Percentiles rank a stretch among this genome's conserved stretches.
These are phyloP conservation scores for Hypselothyrea guttata DNA, from an alignment of 2,888 invertebrate genomes.

Conservation along the genomic window DNA sequence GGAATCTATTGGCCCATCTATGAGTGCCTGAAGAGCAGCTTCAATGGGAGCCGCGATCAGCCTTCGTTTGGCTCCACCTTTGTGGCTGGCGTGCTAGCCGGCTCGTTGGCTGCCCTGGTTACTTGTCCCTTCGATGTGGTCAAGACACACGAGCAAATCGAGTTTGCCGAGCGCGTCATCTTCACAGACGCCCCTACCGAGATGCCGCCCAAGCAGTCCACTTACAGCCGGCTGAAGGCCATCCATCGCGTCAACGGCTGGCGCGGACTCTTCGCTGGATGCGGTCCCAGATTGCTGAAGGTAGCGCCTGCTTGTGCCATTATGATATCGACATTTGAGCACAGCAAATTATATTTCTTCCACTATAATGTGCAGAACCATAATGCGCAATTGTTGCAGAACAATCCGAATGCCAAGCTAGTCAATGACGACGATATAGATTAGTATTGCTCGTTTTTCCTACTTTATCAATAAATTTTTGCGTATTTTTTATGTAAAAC, in stretches of 20 bases:
- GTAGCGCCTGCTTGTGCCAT: slow-evolving; percentile 99
- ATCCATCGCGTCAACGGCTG: slow-evolving; percentile 88
- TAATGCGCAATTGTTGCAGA: slow-evolving; percentile 53
- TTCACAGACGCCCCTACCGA: slow-evolving; percentile 78
- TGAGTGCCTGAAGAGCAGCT: slow-evolving; percentile 87
- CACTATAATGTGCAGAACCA: slow-evolving; percentile 84
- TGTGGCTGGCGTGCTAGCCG: slow-evolving; percentile 90
- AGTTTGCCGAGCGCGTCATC: slow-evolving; percentile 91
- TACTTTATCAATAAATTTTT: slow-evolving; percentile 27
- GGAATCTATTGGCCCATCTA: slow-evolving; percentile 97
- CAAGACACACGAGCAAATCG: slow-evolving; percentile 97
- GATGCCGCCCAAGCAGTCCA: slow-evolving; percentile 55
- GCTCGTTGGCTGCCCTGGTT: slow-evolving; percentile 94
- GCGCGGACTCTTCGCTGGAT: slow-evolving; percentile 90
- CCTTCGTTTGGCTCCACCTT: slow-evolving; percentile 89
- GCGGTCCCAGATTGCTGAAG: slow-evolving; percentile 95
- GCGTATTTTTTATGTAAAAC: slow-evolving; percentile 30
- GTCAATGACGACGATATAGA: slow-evolving; percentile 52
- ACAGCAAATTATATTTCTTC: slow-evolving; percentile 94
- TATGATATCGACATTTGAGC: slow-evolving; percentile 99
- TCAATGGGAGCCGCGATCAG: slow-evolving; percentile 83
- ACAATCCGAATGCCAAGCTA: slow-evolving; percentile 49
- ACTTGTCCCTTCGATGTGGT: slow-evolving; percentile 99
- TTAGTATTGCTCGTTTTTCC: slow-evolving; percentile 11
- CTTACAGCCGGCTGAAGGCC: slow-evolving; percentile 84